Conservation (phyloP, 2,888 invertebrate genomes). For the Scaptomyza reducta region DNA sequence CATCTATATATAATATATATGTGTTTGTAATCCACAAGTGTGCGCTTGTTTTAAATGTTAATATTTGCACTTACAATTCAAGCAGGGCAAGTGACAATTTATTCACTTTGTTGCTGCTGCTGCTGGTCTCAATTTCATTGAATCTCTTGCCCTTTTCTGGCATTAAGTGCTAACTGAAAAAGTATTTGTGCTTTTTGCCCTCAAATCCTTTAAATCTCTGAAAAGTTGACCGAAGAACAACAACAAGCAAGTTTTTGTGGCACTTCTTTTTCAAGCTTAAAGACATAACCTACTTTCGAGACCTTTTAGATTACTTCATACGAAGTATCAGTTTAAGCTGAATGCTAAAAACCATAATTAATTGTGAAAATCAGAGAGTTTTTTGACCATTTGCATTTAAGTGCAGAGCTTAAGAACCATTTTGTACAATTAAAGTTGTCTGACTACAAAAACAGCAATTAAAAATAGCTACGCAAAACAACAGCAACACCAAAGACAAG, state of each 20-base stretch:
- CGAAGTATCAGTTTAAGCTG: background rate
- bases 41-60: conserved; percentile 77
- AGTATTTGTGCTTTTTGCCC: conserved; percentile 56
- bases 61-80: conserved; percentile 76
- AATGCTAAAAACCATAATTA: background rate
- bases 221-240: conserved; percentile 4
- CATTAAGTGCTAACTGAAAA: conserved; percentile 41
- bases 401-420: conserved; percentile 16
- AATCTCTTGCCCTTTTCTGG: conserved; percentile 44
- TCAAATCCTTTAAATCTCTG: background rate
- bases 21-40: conserved; percentile 67
- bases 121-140: conserved; percentile 61
- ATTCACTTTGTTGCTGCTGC: conserved; percentile 58
- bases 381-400: background rate
- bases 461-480: conserved; percentile 20
- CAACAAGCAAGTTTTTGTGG: background rate
- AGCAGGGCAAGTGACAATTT: conserved; percentile 76
- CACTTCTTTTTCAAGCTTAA: background rate
- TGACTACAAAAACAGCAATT: conserved; percentile 28
- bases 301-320: background rate
- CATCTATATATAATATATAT: conserved; percentile 7
- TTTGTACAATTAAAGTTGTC: conserved; percentile 22
- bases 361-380: background rate
- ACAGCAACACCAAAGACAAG: conserved; percentile 25
- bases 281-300: background rate